A percentile compares a stretch with the other conserved stretches of the same genome.
Conservation (phyloP, 2,888 invertebrate genomes). For the Himalopsyche anomala region DNA sequence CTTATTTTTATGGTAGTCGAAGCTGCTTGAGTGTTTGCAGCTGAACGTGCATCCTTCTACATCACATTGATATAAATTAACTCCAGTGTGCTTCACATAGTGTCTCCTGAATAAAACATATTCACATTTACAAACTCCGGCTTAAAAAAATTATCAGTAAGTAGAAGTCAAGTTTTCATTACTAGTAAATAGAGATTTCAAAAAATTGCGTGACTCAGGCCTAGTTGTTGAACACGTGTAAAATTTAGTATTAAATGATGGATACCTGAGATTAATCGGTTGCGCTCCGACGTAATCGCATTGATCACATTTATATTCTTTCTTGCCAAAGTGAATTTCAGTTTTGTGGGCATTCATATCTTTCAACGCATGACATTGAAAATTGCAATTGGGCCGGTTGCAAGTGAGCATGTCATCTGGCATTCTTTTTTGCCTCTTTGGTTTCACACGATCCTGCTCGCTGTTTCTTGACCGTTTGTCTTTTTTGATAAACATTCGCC, state of each 20-base stretch:
- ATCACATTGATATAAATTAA: slow-evolving; percentile 13
- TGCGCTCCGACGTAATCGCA: neutral
- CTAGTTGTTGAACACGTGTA: too few relatives aligned
- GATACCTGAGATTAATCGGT: slow-evolving; percentile 11
- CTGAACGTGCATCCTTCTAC: neutral
- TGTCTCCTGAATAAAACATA: neutral
- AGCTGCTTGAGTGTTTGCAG: slow-evolving; percentile 22
- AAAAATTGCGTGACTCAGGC: too few relatives aligned
- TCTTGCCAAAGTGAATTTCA: neutral
- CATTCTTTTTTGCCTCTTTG: slow-evolving; percentile 15
- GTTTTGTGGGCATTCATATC: slow-evolving; percentile 13
- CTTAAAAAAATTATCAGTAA: too few relatives aligned
- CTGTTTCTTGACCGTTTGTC: neutral
- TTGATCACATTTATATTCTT: slow-evolving; percentile 9
- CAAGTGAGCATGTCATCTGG: slow-evolving; percentile 1
- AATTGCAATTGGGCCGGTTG: slow-evolving; percentile 10
- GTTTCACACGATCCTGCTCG: neutral
- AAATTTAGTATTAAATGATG: neutral
- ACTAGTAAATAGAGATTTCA: too few relatives aligned
- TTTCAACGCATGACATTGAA: slow-evolving; percentile 3
- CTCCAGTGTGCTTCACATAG: neutral
- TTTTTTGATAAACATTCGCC: slow-evolving; percentile 12
- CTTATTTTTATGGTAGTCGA: slow-evolving; percentile 2
- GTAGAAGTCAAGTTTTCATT: too few relatives aligned
- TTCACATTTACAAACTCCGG: too few relatives aligned